A percentile compares a stretch with the other conserved stretches of the same genome.
These are phyloP conservation scores for Orestias chungarensis DNA, from an alignment of 2,797 vertebrate genomes.

Conservation along the genomic window DNA sequence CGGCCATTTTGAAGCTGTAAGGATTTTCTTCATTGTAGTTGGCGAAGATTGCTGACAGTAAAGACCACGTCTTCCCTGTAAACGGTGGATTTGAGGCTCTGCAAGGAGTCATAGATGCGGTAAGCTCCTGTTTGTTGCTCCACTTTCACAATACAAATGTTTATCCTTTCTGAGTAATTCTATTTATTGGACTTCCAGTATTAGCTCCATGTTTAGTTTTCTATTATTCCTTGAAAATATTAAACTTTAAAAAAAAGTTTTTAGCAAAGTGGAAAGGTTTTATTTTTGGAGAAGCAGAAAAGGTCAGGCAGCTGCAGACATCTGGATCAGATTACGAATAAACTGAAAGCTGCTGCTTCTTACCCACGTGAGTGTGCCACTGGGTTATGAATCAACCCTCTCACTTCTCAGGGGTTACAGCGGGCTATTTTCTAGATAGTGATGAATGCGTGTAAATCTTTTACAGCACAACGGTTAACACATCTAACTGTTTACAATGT, in stretches of 20 bases:
- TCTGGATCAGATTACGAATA: constrained; percentile 71
- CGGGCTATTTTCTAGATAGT: constrained; percentile 44
- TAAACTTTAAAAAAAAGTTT: constrained; percentile 24
- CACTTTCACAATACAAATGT: constrained; percentile 3
- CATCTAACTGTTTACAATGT: not conserved
- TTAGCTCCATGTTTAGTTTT: constrained; percentile 4
- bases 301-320: constrained; percentile 57
- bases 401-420: constrained; percentile 26
- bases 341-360: constrained; percentile 40
- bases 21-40: constrained; percentile 76
- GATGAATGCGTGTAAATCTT: not conserved
- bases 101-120: constrained; percentile 95
- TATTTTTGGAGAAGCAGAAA: constrained; percentile 32
- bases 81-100: constrained; percentile 96
- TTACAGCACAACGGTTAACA: not conserved
- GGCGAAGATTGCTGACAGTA: constrained; percentile 96
- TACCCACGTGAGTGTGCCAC: constrained; percentile 33
- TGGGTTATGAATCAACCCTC: constrained; percentile 50
- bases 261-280: constrained; percentile 21
- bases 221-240: constrained; percentile 21
- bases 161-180: not conserved
- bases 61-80: constrained; percentile 96
- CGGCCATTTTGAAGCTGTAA: constrained; percentile 8
- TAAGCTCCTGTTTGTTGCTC: constrained; percentile 74
- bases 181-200: constrained; percentile 3